Conservation (phyloP, 2,113 vertebrate genomes). For the Myxocyprinus asiaticus region DNA sequence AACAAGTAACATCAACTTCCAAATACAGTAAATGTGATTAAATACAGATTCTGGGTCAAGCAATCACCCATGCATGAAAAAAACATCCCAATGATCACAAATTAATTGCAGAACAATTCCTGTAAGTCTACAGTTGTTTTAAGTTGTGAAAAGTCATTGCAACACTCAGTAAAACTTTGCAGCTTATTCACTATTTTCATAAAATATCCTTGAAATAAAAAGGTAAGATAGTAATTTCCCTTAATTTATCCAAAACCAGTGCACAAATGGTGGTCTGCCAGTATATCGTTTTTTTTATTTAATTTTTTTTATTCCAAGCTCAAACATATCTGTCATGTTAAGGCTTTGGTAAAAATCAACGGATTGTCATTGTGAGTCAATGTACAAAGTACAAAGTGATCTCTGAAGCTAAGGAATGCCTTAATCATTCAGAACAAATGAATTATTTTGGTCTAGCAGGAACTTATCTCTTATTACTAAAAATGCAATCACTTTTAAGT, state of each 20-base stretch:
- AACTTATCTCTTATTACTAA: too few relatives aligned
- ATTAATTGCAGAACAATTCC: neutral
- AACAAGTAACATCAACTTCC: neutral
- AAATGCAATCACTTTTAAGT: neutral
- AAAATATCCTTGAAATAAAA: neutral
- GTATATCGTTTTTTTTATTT: neutral
- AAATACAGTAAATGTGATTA: neutral
- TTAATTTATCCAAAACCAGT: conserved; percentile 2
- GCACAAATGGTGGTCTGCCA: neutral
- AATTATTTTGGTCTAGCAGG: neutral
- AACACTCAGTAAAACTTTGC: conserved; percentile 12
- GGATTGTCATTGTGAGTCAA: too few relatives aligned
- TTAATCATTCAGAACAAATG: neutral
- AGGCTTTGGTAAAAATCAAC: conserved; percentile 23
- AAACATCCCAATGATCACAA: too few relatives aligned
- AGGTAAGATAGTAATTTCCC: neutral
- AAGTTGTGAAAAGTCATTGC: neutral
- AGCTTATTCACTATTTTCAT: neutral
- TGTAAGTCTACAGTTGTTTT: neutral
- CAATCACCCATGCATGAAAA: neutral
- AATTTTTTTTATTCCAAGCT: too few relatives aligned
- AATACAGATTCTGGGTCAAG: neutral
- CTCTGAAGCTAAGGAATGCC: neutral
- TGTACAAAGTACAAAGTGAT: too few relatives aligned
- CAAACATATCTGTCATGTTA: conserved; percentile 10